Percentiles rank a stretch among this genome's conserved stretches.
phyloP scores from a whole-genome alignment of 2,797 vertebrate species.

The Lepus townsendii region DNA sequence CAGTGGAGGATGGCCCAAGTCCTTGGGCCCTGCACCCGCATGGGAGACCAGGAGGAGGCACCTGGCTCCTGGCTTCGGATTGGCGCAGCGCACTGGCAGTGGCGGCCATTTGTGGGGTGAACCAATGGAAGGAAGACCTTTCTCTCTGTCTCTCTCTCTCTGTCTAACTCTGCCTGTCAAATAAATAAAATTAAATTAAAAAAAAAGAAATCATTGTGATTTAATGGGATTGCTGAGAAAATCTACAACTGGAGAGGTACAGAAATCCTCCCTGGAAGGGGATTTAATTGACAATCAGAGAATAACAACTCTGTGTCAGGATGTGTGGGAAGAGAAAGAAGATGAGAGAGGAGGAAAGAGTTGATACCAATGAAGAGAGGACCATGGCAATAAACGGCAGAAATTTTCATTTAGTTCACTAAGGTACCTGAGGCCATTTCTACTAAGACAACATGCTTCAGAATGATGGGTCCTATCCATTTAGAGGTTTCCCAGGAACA shows the following conservation, averaged over 20 bases:
- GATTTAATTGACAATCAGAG: background rate
- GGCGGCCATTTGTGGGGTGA: too few species aligned
- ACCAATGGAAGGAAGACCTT: too few species aligned
- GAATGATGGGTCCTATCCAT: background rate
- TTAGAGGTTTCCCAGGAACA: background rate
- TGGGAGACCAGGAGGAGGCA: too few species aligned
- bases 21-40: too few species aligned
- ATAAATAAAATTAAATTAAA: too few species aligned
- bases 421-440: background rate
- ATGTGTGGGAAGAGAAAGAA: background rate
- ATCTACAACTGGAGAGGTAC: background rate
- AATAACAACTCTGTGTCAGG: too few species aligned
- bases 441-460: background rate
- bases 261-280: background rate
- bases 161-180: too few species aligned
- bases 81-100: too few species aligned
- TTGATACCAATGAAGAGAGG: background rate
- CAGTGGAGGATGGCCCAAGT: too few species aligned
- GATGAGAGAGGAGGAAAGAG: background rate
- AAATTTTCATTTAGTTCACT: fast-evolving
- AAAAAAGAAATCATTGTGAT: background rate
- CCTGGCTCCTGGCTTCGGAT: too few species aligned
- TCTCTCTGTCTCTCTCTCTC: too few species aligned
- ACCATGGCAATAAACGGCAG: background rate
- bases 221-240: fast-evolving